Evolutionary conservation across 2,888 invertebrate genomes (phyloP).

Genomic region (Adineta ricciae): DNA sequence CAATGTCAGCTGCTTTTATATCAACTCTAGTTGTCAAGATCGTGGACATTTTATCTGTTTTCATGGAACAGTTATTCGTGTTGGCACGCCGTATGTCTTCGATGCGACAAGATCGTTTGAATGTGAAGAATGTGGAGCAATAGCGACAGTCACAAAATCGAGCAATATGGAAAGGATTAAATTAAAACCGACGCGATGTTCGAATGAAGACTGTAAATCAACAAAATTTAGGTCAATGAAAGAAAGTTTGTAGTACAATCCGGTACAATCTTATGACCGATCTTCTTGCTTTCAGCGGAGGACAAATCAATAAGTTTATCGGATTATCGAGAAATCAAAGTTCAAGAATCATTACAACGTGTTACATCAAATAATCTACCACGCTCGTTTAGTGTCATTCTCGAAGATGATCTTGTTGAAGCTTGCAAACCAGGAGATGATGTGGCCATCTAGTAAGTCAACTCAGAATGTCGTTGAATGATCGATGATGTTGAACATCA

Average conservation of each 20-base stretch:
- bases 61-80: not conserved
- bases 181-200: constrained; percentile 54
- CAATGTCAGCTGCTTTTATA: not conserved
- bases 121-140: constrained; percentile 16
- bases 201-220: constrained; percentile 50
- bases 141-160: not conserved
- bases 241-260: constrained; percentile 53
- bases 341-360: constrained; percentile 69
- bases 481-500: too few relatives aligned
- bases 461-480: too few relatives aligned
- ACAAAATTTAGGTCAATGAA: constrained; percentile 38
- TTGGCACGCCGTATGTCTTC: not conserved
- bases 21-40: not conserved
- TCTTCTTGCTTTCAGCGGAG: not conserved
- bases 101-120: not conserved
- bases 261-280: too few relatives aligned
- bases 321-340: constrained; percentile 75
- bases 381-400: constrained; percentile 64
- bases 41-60: constrained; percentile 14
- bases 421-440: constrained; percentile 78
- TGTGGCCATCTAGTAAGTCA: constrained; percentile 66
- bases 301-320: not conserved
- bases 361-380: constrained; percentile 65
- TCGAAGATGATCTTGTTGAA: constrained; percentile 77
- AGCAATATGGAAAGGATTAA: not conserved